A percentile compares a stretch with the other conserved stretches of the same genome.
Evolutionary conservation across 1,140 invertebrate genomes (phyloP).

Genomic region (Lasioglossum albipes): DNA sequence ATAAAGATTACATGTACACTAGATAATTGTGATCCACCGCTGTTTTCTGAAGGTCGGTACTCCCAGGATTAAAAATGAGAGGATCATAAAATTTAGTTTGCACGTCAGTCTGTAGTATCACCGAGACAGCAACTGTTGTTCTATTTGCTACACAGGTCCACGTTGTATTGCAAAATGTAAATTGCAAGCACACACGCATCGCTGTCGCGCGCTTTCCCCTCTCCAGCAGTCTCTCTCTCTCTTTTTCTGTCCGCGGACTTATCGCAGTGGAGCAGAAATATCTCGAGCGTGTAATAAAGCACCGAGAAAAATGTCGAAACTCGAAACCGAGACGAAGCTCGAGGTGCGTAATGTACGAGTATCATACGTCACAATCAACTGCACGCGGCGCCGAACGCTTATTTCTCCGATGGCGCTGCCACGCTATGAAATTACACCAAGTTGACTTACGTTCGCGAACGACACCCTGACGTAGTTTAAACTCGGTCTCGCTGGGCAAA

Average conservation of each 20-base stretch:
- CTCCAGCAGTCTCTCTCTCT: neutral
- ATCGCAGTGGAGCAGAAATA: constrained; percentile 63
- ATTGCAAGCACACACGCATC: constrained; percentile 4
- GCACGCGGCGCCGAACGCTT: constrained; percentile 72
- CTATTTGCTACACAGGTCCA: neutral
- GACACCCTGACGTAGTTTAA: constrained; percentile 56
- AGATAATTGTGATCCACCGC: too few species aligned
- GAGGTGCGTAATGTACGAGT: constrained; percentile 70
- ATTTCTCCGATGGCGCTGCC: constrained; percentile 69
- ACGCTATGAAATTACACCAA: constrained; percentile 67
- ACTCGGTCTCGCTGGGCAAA: constrained; percentile 44
- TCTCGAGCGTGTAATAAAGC: constrained; percentile 71
- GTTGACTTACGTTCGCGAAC: constrained; percentile 65
- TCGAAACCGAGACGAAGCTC: constrained; percentile 71
- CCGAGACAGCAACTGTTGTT: constrained; percentile 5
- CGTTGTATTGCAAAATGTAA: constrained; percentile 25
- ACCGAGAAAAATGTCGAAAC: constrained; percentile 72
- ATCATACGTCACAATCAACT: constrained; percentile 73
- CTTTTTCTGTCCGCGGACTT: constrained; percentile 56
- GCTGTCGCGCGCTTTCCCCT: neutral
- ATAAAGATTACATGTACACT: too few species aligned
- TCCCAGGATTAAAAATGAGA: too few species aligned
- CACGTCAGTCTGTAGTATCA: neutral
- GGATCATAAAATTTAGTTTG: too few species aligned
- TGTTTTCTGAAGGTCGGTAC: too few species aligned